Evolutionary conservation across 35 echinoderm and acorn worm genomes (phyloP).

Genomic region (Heliocidaris erythrogramma): DNA sequence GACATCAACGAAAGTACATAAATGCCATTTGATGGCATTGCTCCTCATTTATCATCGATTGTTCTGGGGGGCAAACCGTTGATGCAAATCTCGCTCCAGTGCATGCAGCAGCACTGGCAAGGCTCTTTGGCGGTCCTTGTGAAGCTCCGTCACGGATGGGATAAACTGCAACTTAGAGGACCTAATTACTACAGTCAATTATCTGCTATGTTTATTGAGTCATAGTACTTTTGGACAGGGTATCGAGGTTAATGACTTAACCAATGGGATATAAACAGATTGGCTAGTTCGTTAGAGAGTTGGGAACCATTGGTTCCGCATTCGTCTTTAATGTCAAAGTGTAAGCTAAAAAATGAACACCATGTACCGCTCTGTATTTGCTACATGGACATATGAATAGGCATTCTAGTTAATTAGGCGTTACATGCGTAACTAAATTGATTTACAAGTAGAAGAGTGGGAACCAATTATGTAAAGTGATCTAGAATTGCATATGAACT

Average conservation of each 20-base stretch:
- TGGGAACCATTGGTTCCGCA: background rate
- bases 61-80: background rate
- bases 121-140: background rate
- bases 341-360: background rate
- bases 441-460: background rate
- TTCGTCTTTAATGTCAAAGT: background rate
- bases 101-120: background rate
- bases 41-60: slow-evolving; percentile 3
- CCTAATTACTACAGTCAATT: slow-evolving; percentile 33
- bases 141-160: background rate
- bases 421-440: background rate
- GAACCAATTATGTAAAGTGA: background rate
- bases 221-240: slow-evolving; percentile 25
- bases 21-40: background rate
- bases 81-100: background rate
- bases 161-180: slow-evolving; percentile 24
- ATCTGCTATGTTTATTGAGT: slow-evolving; percentile 37
- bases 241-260: slow-evolving; percentile 24
- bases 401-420: background rate
- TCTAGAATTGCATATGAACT: background rate
- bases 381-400: background rate
- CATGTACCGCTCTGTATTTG: background rate
- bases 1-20: background rate
- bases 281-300: background rate
- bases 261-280: slow-evolving; percentile 1